Percentiles rank a stretch among this genome's conserved stretches.
Evolutionary conservation across 37 sponge, comb jelly and placozoan species (phyloP).

Genomic region (Chondrilla cf. caribensis): DNA sequence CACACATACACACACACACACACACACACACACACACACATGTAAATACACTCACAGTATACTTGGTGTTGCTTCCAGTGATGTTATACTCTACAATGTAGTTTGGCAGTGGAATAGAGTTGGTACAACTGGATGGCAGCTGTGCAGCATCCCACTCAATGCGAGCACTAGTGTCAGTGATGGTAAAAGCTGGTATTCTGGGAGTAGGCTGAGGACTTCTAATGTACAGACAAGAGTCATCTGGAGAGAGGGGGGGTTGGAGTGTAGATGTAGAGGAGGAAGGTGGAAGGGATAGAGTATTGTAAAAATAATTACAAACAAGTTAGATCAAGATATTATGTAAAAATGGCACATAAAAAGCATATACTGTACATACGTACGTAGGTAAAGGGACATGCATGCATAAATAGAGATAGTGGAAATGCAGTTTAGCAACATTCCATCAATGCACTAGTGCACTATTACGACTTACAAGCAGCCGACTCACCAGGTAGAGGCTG

Average conservation of each 20-base stretch:
- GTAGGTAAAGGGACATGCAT: no score
- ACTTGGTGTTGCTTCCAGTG: background rate
- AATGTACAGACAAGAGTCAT: constrained; percentile 2
- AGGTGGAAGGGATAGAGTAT: no score
- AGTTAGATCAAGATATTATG: no score
- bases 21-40: no score
- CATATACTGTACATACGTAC: no score
- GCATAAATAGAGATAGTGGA: no score
- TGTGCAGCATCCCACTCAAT: background rate
- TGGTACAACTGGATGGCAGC: background rate
- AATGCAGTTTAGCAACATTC: no score
- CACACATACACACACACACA: no score
- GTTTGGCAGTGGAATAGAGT: background rate
- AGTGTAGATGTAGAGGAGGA: constrained; percentile 44
- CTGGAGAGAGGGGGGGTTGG: background rate
- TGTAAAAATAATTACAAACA: no score
- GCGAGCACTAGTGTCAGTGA: background rate
- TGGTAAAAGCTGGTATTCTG: background rate
- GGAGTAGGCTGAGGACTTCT: background rate
- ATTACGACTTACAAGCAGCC: no score
- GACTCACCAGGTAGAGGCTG: background rate
- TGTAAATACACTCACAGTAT: background rate
- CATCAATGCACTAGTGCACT: no score
- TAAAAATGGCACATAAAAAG: no score
- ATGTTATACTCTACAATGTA: background rate